phyloP scores from a whole-genome alignment of 2,113 vertebrate genomes.

The Sterrhoptilus dennistouni region DNA sequence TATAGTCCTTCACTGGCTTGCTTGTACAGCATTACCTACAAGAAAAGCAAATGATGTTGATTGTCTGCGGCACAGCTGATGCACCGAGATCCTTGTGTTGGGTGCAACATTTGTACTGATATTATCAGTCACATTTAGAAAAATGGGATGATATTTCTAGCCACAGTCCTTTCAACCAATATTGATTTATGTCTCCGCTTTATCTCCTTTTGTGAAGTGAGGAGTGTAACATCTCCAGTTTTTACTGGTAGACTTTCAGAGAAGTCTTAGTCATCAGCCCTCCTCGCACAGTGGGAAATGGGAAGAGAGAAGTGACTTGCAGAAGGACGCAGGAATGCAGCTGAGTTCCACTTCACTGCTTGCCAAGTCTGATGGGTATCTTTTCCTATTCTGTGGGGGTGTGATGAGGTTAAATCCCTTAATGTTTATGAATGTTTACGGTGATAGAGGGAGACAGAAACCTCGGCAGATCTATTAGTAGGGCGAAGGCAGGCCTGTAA shows the following conservation, averaged over 20 bases:
- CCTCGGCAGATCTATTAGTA: constrained; percentile 29
- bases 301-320: neutral
- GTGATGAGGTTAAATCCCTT: constrained; percentile 53
- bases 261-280: neutral
- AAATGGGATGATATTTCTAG: neutral
- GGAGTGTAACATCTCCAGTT: neutral
- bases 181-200: neutral
- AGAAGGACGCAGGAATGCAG: neutral
- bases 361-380: constrained; percentile 11
- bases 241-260: neutral
- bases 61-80: neutral
- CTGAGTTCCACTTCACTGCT: constrained; percentile 42
- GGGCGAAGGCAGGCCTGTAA: neutral
- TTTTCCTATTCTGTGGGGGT: neutral
- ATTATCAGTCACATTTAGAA: neutral
- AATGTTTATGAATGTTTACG: constrained; percentile 54
- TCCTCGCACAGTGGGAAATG: neutral
- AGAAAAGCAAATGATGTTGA: neutral
- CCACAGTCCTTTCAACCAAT: neutral
- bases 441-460: constrained; percentile 31
- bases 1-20: neutral
- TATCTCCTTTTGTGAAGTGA: neutral
- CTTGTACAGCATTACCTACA: neutral
- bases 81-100: neutral
- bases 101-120: neutral